Conservation (phyloP, 2,797 vertebrate species). For the Alfaro cultratus region DNA sequence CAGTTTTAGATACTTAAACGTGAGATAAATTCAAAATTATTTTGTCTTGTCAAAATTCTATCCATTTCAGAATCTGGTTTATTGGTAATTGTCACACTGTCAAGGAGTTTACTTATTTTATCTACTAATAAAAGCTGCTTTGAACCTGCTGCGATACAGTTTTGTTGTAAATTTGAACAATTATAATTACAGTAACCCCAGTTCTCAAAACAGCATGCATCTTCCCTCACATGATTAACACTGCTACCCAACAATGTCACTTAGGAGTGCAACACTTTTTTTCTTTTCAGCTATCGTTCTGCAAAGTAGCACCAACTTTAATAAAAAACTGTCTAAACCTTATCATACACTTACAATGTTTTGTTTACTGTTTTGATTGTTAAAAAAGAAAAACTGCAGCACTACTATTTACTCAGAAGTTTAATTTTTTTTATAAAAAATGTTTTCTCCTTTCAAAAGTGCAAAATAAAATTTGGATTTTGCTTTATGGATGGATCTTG, state of each 20-base stretch:
- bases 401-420: not conserved
- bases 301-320: not conserved
- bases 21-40: not conserved
- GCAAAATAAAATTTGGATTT: not conserved
- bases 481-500: not conserved
- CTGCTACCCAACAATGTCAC: not conserved
- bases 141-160: not conserved
- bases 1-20: not conserved
- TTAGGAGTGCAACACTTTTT: not conserved
- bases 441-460: not conserved
- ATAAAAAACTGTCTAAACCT: not conserved
- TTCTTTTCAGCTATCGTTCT: not conserved
- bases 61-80: not conserved
- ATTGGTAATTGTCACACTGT: not conserved
- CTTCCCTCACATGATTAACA: constrained; percentile 4
- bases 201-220: not conserved
- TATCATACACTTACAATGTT: not conserved
- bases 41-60: not conserved
- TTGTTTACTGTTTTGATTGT: not conserved
- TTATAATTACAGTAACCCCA: not conserved
- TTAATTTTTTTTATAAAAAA: not conserved
- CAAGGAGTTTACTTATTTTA: not conserved
- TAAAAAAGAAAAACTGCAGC: not conserved
- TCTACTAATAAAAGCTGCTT: not conserved
- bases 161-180: not conserved